Evolutionary conservation across 1,140 invertebrate genomes (phyloP).

Genomic region (Lutraria rhynchaena): DNA sequence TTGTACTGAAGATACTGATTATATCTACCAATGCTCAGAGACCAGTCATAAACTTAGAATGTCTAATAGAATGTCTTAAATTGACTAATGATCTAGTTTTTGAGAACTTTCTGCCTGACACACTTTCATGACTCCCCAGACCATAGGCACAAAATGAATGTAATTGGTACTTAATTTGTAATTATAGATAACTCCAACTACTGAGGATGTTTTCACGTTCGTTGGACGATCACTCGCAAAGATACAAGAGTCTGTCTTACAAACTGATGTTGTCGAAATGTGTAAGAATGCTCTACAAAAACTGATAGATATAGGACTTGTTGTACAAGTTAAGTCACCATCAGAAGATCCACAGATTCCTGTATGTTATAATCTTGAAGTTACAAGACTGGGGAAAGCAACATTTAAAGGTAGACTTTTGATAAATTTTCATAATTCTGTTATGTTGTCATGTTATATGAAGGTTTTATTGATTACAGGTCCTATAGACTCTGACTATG

Average conservation of each 20-base stretch:
- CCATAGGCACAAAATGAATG: too few species aligned
- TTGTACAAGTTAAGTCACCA: constrained; percentile 67
- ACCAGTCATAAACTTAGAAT: too few species aligned
- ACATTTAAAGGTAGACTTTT: constrained; percentile 94
- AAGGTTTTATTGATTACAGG: too few species aligned
- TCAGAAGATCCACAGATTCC: constrained; percentile 55
- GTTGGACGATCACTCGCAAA: constrained; percentile 85
- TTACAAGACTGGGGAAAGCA: constrained; percentile 87
- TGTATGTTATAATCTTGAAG: constrained; percentile 62
- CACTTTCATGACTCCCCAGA: too few species aligned
- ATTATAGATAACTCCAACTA: constrained; percentile 69
- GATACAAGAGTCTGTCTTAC: constrained; percentile 84
- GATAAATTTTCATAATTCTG: too few species aligned
- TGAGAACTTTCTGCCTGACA: too few species aligned
- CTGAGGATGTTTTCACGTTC: constrained; percentile 80
- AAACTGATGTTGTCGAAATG: constrained; percentile 83
- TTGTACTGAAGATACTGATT: too few species aligned
- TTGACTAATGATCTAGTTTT: too few species aligned
- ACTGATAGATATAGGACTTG: constrained; percentile 75
- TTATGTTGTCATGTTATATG: too few species aligned
- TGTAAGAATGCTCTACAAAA: constrained; percentile 81
- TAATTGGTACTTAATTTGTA: not conserved
- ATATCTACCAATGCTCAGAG: too few species aligned
- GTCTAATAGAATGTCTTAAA: too few species aligned
- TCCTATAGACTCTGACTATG: too few species aligned